A percentile compares a stretch with the other conserved stretches of the same genome.
Conservation (phyloP, 2,113 vertebrate species). For the Eptesicus fuscus region DNA sequence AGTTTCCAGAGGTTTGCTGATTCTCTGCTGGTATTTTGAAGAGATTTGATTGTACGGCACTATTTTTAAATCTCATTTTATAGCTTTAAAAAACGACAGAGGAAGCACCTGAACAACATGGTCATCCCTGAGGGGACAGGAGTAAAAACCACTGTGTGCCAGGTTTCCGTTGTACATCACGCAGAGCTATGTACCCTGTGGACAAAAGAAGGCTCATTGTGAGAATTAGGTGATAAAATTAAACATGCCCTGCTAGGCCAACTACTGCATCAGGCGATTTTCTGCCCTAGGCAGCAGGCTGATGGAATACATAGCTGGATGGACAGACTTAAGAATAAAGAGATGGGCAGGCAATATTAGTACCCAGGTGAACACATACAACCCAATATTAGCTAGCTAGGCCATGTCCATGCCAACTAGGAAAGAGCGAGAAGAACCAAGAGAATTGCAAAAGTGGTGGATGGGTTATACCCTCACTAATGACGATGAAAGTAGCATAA, state of each 20-base stretch:
- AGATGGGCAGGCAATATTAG: not conserved
- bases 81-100: conserved; percentile 46
- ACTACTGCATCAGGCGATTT: conserved; percentile 18
- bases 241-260: conserved; percentile 31
- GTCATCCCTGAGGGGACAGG: conserved; percentile 47
- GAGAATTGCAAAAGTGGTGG: not conserved
- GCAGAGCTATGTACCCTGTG: conserved; percentile 31
- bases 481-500: not conserved
- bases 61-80: conserved; percentile 62
- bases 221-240: conserved; percentile 44
- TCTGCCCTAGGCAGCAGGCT: not conserved
- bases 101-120: conserved; percentile 51
- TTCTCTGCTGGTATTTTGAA: conserved; percentile 53
- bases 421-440: not conserved
- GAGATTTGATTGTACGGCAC: conserved; percentile 55
- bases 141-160: not conserved
- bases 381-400: not conserved
- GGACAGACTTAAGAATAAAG: not conserved
- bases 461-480: not conserved
- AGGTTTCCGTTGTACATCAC: conserved; percentile 42
- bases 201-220: conserved; percentile 50
- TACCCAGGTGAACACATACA: not conserved
- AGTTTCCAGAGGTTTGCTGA: conserved; percentile 52
- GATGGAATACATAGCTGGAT: not conserved
- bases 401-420: not conserved